Evolutionary conservation across 2,113 vertebrate species (phyloP), one percentile per base, ranked within the genome.

Genomic region (Hippocampus mohnikei): DNA sequence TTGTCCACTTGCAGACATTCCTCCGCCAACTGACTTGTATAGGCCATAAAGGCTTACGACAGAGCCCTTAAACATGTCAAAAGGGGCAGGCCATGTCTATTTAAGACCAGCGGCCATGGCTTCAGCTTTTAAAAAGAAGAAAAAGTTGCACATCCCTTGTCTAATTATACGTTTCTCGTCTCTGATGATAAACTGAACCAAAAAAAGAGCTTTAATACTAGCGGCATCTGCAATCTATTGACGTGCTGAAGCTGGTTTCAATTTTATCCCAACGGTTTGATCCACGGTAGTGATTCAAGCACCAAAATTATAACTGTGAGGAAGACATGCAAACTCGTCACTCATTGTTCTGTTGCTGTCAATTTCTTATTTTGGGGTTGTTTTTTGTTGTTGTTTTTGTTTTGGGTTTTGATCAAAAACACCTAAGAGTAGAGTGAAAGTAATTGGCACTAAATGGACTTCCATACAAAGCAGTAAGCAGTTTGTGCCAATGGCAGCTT

Each of bases 1-100:
- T 56, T 73, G 66, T 78, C 73, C 40, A 41, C 67, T 42, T 52
- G 42, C 63, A 79, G 60, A 83, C 66, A 13, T 79, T 69, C 72
- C 59, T 67, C 23, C 46, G 2, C 29, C 59, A 46, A 75, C 21
- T 68, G 48, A 63, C 63, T 76, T 50, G 25, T 56, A 59, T 59
- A 42, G 42, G 23, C 59, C 62, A 25, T 75, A 25, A 72, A 62
- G 40, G 2, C 21, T 27, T 33, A 67, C 48, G 33, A 37, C 3
- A 33, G 42, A 37, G 23, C 46, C 48, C 65, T 75, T 72, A 71
- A 80, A 85, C 69, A 69, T 74, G 58, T 63, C 59, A 8, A 46
- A 69, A 33, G 2, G n/a, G 8, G 21, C 50, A 53, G 23, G 48
- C 66, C 61, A 61, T 33, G 56, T 64, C 37, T 71, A 80, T 72